phyloP scores from a whole-genome alignment of 2,113 vertebrate genomes.

The Silurus asotus region DNA sequence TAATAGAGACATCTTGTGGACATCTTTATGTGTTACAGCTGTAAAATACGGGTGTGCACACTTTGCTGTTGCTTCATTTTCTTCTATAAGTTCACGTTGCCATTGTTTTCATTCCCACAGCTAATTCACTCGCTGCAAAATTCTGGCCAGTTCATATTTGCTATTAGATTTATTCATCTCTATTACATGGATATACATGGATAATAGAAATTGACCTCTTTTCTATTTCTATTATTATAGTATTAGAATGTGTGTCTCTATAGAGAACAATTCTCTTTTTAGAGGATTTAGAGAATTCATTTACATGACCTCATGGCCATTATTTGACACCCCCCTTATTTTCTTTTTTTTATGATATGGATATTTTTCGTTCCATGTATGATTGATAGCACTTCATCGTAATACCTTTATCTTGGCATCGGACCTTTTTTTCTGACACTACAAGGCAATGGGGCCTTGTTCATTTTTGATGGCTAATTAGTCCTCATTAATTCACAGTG shows the following conservation, averaged over 20 bases:
- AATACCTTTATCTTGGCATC: conserved; percentile 23
- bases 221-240: too few species aligned
- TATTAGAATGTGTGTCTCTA: too few species aligned
- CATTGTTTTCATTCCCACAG: neutral
- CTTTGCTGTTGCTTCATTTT: neutral
- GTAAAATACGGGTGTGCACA: neutral
- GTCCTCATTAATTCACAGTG: conserved; percentile 39
- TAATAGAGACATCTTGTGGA: conserved; percentile 67
- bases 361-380: conserved; percentile 11
- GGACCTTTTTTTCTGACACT: conserved; percentile 22
- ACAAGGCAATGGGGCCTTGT: conserved; percentile 30
- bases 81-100: neutral
- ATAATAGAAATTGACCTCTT: too few species aligned
- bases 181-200: neutral
- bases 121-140: neutral
- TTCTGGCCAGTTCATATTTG: neutral
- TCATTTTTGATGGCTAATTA: conserved; percentile 42
- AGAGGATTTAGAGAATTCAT: neutral
- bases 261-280: too few species aligned
- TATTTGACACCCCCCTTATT: too few species aligned
- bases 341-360: neutral
- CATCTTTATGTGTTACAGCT: conserved; percentile 48
- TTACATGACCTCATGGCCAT: neutral
- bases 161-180: neutral
- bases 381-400: neutral